Base-by-base conservation (phyloP, 2,888 invertebrate species). In the Argyra leucocephala region DNA sequence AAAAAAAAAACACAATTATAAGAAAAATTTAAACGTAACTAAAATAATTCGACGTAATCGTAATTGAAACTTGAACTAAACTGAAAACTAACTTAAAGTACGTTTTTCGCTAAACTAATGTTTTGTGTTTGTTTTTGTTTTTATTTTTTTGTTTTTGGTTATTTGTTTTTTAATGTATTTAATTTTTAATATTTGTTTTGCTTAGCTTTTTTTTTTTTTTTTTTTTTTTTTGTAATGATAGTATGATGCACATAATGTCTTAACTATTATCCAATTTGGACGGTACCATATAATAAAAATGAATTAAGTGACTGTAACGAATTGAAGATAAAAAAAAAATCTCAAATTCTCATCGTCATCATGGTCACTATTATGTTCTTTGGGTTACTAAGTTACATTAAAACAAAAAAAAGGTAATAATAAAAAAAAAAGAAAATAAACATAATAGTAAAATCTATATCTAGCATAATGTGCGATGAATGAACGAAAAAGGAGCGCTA, bases 341-440 rank as follows among this genome's bases (percentile, higher is more conserved):
- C 48, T 48, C 48, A 48, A 12, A 48, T 48, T 48, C 48, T 48
- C 48, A 48, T 48, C 48, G 48, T 48, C 48, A 48, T 48, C 48
- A 48, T 48, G 48, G 48, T n/a, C 48, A 48, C n/a, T 48, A 18
- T 12, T 12, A 15, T 48, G 2, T 48, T 48, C 48, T 48, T n/a
- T 48, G 15, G 48, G 48, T 48, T 48, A 48, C 48, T 48, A n/a
- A 48, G 48, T 48, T 48, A 48, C 48, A 48, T 18, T 5, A 2
- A 18, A 18, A 48, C 12, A 48, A 48, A 18, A 48, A 18, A 48
- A 48, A 48, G 1, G 12, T 18, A 31, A 31, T 31, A 31, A 31
- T 7, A 31, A 31, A 7, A 31, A 31, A 31, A 7, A 31, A 31
- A 31, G 31, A 31, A 31, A 31, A n/a, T 31, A 31, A n/a, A n/a